phyloP scores from a whole-genome alignment of 2,113 vertebrate species.

The Nerophis lumbriciformis region DNA sequence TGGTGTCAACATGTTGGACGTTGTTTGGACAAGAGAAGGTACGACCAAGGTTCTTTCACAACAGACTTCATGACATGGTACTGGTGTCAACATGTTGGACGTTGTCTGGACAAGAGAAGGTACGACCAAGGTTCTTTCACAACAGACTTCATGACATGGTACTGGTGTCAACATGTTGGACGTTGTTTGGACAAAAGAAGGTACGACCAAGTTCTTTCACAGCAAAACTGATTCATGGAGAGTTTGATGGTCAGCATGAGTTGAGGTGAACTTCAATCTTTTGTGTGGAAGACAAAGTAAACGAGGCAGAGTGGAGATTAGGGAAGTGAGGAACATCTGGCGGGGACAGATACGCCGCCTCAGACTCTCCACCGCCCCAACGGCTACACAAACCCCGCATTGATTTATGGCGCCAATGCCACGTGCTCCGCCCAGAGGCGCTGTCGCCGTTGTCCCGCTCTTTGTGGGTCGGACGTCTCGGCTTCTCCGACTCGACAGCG shows the following conservation, averaged over 20 bases:
- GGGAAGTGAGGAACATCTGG: slow-evolving; percentile 57
- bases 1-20: too few species aligned
- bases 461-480: slow-evolving; percentile 52
- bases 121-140: too few species aligned
- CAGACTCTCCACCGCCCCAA: slow-evolving; percentile 49
- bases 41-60: too few species aligned
- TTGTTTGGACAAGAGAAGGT: too few species aligned
- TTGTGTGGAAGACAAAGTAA: slow-evolving; percentile 53
- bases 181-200: too few species aligned
- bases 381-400: slow-evolving; percentile 66
- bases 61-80: too few species aligned
- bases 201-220: too few species aligned
- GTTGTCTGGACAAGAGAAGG: too few species aligned
- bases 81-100: too few species aligned
- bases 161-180: too few species aligned
- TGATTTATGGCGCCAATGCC: slow-evolving; percentile 71
- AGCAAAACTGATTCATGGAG: too few species aligned
- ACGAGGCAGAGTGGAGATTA: slow-evolving; percentile 55
- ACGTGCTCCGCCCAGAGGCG: slow-evolving; percentile 57
- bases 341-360: slow-evolving; percentile 67
- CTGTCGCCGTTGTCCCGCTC: slow-evolving; percentile 14
- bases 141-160: too few species aligned
- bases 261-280: slow-evolving; percentile 56
- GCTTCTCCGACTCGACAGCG: slow-evolving; percentile 37
- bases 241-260: slow-evolving; percentile 9